Evolutionary conservation across 2,797 vertebrate species (phyloP).

Genomic region (Xenentodon cancila): DNA sequence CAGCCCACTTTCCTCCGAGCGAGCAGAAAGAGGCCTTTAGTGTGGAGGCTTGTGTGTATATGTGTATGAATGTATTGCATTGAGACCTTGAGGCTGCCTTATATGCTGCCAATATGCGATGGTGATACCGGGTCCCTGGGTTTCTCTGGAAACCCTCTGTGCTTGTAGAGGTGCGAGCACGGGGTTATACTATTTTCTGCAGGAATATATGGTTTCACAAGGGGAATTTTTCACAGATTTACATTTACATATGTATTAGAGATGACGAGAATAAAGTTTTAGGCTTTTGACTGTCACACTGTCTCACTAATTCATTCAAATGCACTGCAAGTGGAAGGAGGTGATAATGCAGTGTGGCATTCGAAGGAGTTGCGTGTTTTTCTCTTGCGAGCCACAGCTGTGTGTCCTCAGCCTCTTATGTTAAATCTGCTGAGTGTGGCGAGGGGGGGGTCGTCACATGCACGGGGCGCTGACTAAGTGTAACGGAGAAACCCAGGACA

Average conservation of each 20-base stretch:
- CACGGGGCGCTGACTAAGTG: slow-evolving; percentile 22
- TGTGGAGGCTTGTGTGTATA: slow-evolving; percentile 66
- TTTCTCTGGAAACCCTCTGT: slow-evolving; percentile 51
- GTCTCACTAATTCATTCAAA: slow-evolving; percentile 34
- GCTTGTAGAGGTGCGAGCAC: slow-evolving; percentile 28
- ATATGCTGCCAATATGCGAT: slow-evolving; percentile 68
- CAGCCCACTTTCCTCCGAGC: slow-evolving; percentile 76
- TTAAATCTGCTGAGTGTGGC: slow-evolving; percentile 58
- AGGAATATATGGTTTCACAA: slow-evolving; percentile 20
- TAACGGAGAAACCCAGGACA: slow-evolving; percentile 14
- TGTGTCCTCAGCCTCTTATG: slow-evolving; percentile 56
- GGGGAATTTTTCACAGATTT: slow-evolving; percentile 1
- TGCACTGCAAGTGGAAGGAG: slow-evolving; percentile 23
- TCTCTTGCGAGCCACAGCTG: slow-evolving; percentile 64
- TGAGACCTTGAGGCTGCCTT: slow-evolving; percentile 72
- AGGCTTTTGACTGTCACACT: too few relatives aligned
- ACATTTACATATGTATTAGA: slow-evolving; percentile 2
- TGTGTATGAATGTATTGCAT: slow-evolving; percentile 59
- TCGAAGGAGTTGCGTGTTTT: slow-evolving; percentile 59
- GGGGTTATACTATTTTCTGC: slow-evolving; percentile 40
- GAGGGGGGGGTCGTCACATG: slow-evolving; percentile 54
- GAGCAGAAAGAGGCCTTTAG: slow-evolving; percentile 77
- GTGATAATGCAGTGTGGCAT: slow-evolving; percentile 30
- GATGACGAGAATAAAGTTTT: neutral
- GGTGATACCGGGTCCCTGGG: slow-evolving; percentile 54